phyloP scores from a whole-genome alignment of 2,888 invertebrate species.

The Pandemis corylana region DNA sequence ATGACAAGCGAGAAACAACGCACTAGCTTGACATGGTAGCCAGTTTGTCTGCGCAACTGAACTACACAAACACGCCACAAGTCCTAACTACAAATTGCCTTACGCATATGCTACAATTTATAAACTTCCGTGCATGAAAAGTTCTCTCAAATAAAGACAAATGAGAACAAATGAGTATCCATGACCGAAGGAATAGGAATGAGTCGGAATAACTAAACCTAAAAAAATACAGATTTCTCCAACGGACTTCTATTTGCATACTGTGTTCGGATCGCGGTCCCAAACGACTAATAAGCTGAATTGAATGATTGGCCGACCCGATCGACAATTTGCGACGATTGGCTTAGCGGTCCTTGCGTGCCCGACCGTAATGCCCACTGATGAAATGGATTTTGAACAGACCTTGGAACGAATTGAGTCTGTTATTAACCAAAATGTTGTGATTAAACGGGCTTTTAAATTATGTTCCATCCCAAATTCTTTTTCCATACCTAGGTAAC shows the following conservation, averaged over 20 bases:
- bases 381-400: constrained; percentile 16
- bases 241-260: constrained; percentile 18
- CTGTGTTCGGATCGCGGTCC: constrained; percentile 4
- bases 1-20: no score
- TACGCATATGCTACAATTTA: not conserved
- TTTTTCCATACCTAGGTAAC: not conserved
- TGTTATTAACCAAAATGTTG: constrained; percentile 7
- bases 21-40: not conserved
- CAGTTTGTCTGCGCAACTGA: not conserved
- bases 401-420: constrained; percentile 12
- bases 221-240: constrained; percentile 4
- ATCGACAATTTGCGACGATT: constrained; percentile 33
- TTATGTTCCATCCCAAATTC: not conserved
- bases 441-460: not conserved
- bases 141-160: no score
- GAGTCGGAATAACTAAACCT: not conserved
- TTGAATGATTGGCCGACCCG: constrained; percentile 60
- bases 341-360: constrained; percentile 43
- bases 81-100: not conserved
- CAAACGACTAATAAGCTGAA: constrained; percentile 49
- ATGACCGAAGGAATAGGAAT: no score
- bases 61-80: not conserved
- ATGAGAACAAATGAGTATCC: no score
- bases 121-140: not conserved
- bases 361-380: constrained; percentile 17